Evolutionary conservation across 64 coral and sea anemone species (phyloP), one percentile per base, ranked within the genome.

Genomic region (Stylophora pistillata): DNA sequence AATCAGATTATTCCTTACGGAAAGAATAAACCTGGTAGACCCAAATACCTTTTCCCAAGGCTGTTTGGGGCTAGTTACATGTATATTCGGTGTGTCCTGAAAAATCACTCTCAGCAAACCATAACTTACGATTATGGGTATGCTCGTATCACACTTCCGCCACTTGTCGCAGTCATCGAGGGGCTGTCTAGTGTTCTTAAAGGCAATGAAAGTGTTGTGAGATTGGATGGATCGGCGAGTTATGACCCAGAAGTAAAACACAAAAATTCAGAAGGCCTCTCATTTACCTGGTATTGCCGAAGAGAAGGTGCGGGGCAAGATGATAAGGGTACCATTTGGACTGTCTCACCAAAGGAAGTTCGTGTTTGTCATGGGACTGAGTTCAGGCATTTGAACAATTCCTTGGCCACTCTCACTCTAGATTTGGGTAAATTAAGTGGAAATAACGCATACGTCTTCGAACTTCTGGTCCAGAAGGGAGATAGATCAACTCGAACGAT

Each of bases 51-150:
- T 32, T 70, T 23, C 14, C 80, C 80, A 12, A 52, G 80, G n/a
- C 4, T 84, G 1, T 70, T 84, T 34, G 10, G 61, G 16, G 62
- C 17, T 82, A 32, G 61, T 69, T 84, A 84, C 62, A 1, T 84
- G 80, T 84, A 84, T 26, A 70, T 84, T 21, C 80, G 80, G 65
- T 84, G 72, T 21, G 77, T 88, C 16, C 75, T 83, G 17, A 93
- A 63, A 87, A 78, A 56, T 16, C 56, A 74, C 3, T 23, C 88
- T 78, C 79, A 96, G 73, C 86, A 79, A 78, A 88, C 84, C 0
- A 71, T 61, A 30, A 59, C 63, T 0, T 97, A 89, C 65, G 88
- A 93, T 30, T 97, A 90, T 74, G 95, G 95, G 2, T 97, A 64
- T 58, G 56, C 93, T 2, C 80, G 74, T 9, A 59, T 93, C 6